Base-by-base conservation (phyloP, 2,888 invertebrate species). In the Epirrita christyi region DNA sequence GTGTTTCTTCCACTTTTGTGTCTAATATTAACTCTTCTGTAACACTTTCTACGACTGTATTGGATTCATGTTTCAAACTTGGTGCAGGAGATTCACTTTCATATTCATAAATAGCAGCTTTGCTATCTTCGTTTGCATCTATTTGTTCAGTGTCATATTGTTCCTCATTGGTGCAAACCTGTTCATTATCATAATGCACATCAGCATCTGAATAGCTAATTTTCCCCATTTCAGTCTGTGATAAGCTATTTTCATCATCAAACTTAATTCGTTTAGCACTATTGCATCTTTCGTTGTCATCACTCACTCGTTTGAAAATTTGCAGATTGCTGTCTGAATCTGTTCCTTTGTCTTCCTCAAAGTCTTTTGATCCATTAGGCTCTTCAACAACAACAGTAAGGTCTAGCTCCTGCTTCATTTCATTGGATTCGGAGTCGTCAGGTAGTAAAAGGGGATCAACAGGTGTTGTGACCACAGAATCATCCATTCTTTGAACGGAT, bases 401-500 rank as follows among this genome's bases (percentile, higher is more conserved):
- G 60, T 88, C 86, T 61, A 86, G 70, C 55, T 86, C 86, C 68
- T 88, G 83, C 67, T 88, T 90, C 1, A 77, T 48, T 49, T 89
- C 89, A 37, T 87, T 86, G 50, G 81, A 73, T 60, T 89, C 90
- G 56, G 69, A 36, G 40, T 59, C 70, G 64, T 92, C 92, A 61
- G 86, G 88, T 52, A 92, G 67, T 21, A 92, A 72, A 5, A 92
- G 79, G 9, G 92, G 92, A 75, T 92, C 92, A 51, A 91, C 80
- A 60, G 91, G 90, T 59, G 89, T 89, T 48, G 85, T 81, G 29
- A 87, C 79, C n/a, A 86, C 72, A 49, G 81, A 81, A 47, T 91
- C 92, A 72, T 92, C 92, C 70, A 85, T 69, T 68, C 89, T 86
- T 55, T 79, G 83, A 37, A 75, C 73, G 42, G 88, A 84, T 45